Evolutionary conservation across 2,888 invertebrate species (phyloP), one percentile per base, ranked within the genome.

Genomic region (Patella pellucida): DNA sequence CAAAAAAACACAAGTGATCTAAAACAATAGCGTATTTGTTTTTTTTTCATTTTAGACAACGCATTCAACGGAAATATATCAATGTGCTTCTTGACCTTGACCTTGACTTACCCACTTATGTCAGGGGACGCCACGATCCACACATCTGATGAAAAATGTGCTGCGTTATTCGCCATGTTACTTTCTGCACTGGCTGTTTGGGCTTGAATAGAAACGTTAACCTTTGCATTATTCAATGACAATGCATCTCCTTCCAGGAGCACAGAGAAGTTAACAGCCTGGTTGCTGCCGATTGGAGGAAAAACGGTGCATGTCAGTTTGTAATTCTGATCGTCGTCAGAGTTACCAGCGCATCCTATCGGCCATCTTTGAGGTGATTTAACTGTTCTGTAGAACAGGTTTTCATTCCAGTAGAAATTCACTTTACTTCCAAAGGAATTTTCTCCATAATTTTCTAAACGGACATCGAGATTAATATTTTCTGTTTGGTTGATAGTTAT

Each of bases 401-500:
- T 69, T 19, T 69, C 74, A 16, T 27, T 31, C 74, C 74, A 74
- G 2, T 52, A 54, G n/a, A 74, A 15, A 23, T 52, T n/a, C 15
- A 74, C 54, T 0, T 69, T 50, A 31, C 52, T 74, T 3, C 54
- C 74, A 41, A 69, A 74, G 7, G 74, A 69, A 23, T 69, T 19
- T 54, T 74, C 74, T 52, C 19, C 31, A 23, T 69, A n/a, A 23
- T 74, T 74, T 15, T 7, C 12, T 12, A 74, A 23, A 16, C 12
- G 19, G 11, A 52, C 52, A 14, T 74, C 69, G 3, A 74, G 31
- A 4, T 41, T n/a, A 14, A 74, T 41, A 23, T 1, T 16, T 11
- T 69, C 69, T 19, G 74, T 74, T n/a, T 52, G 19, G 41, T 74
- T 74, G 19, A 74, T 31, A 19, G 62, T 41, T 9, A 72, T 56